Conservation (phyloP, 2,113 vertebrate genomes). For the Oenanthe oenanthe region DNA sequence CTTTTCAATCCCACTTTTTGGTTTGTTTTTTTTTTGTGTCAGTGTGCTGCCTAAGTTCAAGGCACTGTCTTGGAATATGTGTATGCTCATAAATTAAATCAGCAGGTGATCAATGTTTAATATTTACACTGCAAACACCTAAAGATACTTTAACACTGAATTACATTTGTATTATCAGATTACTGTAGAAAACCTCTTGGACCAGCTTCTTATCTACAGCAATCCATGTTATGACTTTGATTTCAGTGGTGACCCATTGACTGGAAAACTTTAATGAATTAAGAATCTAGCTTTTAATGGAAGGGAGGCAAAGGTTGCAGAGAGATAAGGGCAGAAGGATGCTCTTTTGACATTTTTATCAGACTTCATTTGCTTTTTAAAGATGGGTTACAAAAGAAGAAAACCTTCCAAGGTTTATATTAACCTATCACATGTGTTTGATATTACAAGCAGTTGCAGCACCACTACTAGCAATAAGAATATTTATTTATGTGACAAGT, state of each 20-base stretch:
- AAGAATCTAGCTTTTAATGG: not conserved
- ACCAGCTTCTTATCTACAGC: not conserved
- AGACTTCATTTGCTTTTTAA: not conserved
- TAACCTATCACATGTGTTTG: not conserved
- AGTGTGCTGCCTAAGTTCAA: slow-evolving; percentile 46
- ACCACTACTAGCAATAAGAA: not conserved
- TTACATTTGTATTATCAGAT: slow-evolving; percentile 60
- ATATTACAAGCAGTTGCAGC: not conserved
- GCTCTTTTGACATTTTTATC: not conserved
- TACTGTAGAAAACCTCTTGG: slow-evolving; percentile 24
- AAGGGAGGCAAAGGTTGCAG: not conserved
- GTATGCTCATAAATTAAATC: slow-evolving; percentile 66
- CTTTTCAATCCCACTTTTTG: not conserved
- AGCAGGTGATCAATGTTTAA: slow-evolving; percentile 72
- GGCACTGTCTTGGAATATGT: slow-evolving; percentile 48
- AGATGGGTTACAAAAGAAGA: not conserved
- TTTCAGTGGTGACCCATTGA: not conserved
- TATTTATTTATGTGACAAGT: not conserved
- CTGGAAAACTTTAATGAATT: not conserved
- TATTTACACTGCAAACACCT: slow-evolving; percentile 68
- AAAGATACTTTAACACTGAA: slow-evolving; percentile 62
- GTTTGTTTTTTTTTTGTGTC: not conserved
- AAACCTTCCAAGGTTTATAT: not conserved
- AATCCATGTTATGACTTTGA: not conserved
- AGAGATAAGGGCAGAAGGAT: not conserved